These are phyloP conservation scores for Jaculus jaculus DNA, from an alignment of 2,113 vertebrate genomes.

Conservation along the genomic window DNA sequence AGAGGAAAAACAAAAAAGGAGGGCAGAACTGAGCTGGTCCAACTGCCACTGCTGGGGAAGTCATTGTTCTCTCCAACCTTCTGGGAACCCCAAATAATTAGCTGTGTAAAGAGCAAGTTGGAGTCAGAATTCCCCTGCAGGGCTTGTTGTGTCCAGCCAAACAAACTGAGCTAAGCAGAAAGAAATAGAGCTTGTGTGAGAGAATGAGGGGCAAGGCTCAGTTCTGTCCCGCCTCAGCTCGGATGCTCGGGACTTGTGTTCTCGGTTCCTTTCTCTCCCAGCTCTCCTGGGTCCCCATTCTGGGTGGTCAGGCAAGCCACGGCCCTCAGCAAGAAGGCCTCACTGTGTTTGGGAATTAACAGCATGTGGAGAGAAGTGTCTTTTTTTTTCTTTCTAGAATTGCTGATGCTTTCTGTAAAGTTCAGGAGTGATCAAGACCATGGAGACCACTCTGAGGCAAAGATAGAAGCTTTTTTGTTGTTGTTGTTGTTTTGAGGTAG, in stretches of 20 bases:
- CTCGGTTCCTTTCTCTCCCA: neutral
- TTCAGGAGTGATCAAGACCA: too few relatives aligned
- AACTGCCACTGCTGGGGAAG: constrained; percentile 53
- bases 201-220: neutral
- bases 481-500: too few relatives aligned
- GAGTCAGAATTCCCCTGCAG: constrained; percentile 69
- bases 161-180: constrained; percentile 3
- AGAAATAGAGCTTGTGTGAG: constrained; percentile 4
- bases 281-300: neutral
- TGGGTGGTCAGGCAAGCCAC: neutral
- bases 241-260: neutral
- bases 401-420: constrained; percentile 5
- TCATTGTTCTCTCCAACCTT: constrained; percentile 68
- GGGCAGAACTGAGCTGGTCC: constrained; percentile 37
- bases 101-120: constrained; percentile 70
- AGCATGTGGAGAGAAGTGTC: neutral
- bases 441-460: too few relatives aligned
- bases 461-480: too few relatives aligned
- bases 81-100: constrained; percentile 76
- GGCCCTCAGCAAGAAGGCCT: neutral
- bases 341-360: neutral
- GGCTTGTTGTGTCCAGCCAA: constrained; percentile 69
- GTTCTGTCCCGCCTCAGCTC: neutral
- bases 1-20: neutral
- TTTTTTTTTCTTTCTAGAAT: neutral